Evolutionary conservation across 2,113 vertebrate species (phyloP).

Genomic region (Recurvirostra avosetta): DNA sequence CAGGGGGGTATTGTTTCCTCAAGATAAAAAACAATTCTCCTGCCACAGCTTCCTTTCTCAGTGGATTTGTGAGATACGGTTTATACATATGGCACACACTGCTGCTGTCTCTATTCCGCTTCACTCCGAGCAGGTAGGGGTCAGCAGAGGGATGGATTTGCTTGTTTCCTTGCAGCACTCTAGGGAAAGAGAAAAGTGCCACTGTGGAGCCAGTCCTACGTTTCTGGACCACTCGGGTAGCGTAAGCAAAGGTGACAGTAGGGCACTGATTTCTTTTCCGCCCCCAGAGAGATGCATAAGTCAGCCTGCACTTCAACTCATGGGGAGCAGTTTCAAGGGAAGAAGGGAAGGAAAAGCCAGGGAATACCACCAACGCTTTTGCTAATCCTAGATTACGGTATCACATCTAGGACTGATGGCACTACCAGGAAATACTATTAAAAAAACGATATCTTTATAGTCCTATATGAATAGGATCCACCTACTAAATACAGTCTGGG

Average conservation of each 20-base stretch:
- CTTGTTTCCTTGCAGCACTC: background rate
- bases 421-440: background rate
- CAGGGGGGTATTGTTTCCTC: background rate
- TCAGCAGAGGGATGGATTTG: background rate
- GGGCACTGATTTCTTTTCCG: background rate
- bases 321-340: background rate
- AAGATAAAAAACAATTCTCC: background rate
- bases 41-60: background rate
- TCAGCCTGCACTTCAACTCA: background rate
- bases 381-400: too few species aligned
- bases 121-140: background rate
- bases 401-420: background rate
- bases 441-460: background rate
- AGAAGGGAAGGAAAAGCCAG: background rate
- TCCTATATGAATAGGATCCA: background rate
- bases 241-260: background rate
- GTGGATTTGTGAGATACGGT: background rate
- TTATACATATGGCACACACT: rapidly evolving
- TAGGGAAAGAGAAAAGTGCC: background rate
- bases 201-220: rapidly evolving
- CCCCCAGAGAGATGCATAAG: rapidly evolving
- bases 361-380: rapidly evolving
- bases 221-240: background rate
- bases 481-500: background rate
- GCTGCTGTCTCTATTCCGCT: background rate